These are phyloP conservation scores for Drosophila kuntzei DNA, from an alignment of 2,888 invertebrate genomes.

Conservation along the genomic window DNA sequence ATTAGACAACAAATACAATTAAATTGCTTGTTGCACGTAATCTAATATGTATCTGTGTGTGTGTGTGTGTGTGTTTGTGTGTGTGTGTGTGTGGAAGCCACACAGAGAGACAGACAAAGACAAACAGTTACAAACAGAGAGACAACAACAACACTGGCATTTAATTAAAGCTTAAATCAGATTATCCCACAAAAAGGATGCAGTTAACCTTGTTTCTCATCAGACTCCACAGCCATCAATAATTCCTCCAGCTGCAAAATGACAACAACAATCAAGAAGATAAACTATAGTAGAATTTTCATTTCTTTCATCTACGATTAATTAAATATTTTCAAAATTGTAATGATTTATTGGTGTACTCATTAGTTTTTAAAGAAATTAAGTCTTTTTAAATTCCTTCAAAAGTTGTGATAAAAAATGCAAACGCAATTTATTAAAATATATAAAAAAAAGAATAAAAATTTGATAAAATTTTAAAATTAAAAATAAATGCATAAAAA, in stretches of 20 bases:
- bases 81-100: conserved; percentile 14
- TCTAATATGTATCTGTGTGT: conserved; percentile 53
- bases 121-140: conserved; percentile 28
- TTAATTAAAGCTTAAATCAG: conserved; percentile 72
- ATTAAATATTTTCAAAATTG: too few relatives aligned
- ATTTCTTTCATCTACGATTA: too few relatives aligned
- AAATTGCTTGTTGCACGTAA: conserved; percentile 73
- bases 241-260: conserved; percentile 1
- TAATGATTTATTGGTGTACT: too few relatives aligned
- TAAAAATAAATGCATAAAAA: too few relatives aligned
- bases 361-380: too few relatives aligned
- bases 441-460: too few relatives aligned
- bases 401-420: too few relatives aligned
- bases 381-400: too few relatives aligned
- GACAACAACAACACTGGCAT: conserved; percentile 36
- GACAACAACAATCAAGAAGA: neutral
- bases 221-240: conserved; percentile 7
- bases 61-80: neutral
- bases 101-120: conserved; percentile 16
- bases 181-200: conserved; percentile 68
- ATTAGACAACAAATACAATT: conserved; percentile 73
- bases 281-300: neutral
- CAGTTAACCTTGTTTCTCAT: conserved; percentile 13
- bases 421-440: too few relatives aligned
- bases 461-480: too few relatives aligned